Base-by-base conservation (phyloP, 1,140 invertebrate genomes). In the Charaxes varanes region DNA sequence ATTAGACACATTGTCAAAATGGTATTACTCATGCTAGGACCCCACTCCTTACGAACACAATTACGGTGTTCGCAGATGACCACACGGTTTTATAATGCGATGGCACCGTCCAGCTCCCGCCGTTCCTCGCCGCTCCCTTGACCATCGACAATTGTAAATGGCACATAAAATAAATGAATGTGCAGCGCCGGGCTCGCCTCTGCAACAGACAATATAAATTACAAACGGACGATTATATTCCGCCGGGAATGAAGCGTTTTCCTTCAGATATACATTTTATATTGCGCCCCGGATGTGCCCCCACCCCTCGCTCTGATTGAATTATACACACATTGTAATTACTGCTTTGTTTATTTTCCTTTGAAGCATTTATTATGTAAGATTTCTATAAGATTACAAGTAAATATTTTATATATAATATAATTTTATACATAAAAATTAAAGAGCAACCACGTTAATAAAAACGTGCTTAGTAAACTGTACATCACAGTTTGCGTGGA, bases 151-250 rank as follows among this genome's bases (percentile, higher is more conserved):
- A 85, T 85, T 85, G 84, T 85, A 85, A 85, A 85, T 85, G 82
- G 84, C 84, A 85, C 81, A 85, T 85, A 85, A 85, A 85, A 85
- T 85, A 85, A 85, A 85, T 85, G 82, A 84, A 85, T 84, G 84
- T 85, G 82, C 84, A 80, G 67, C 67, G 81, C n/a, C n/a, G 66
- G 70, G 79, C 78, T 73, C 79, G 78, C 78, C 80, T 84, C 81
- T 85, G 84, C 81, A 84, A 66, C 78, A 85, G 84, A 85, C 84
- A 85, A 85, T 85, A 85, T 85, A 85, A 85, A 85, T 85, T 85
- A 85, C 82, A 76, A 81, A 69, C 77, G 74, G 73, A 82, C 82
- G 80, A 85, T 85, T 85, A 85, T 85, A 85, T 85, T 85, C 80
- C 73, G 69, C 54, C 68, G 68, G 70, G 71, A 76, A 80, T 74